These are phyloP conservation scores for Oryzias melastigma DNA, from an alignment of 2,113 vertebrate genomes.

Conservation along the genomic window DNA sequence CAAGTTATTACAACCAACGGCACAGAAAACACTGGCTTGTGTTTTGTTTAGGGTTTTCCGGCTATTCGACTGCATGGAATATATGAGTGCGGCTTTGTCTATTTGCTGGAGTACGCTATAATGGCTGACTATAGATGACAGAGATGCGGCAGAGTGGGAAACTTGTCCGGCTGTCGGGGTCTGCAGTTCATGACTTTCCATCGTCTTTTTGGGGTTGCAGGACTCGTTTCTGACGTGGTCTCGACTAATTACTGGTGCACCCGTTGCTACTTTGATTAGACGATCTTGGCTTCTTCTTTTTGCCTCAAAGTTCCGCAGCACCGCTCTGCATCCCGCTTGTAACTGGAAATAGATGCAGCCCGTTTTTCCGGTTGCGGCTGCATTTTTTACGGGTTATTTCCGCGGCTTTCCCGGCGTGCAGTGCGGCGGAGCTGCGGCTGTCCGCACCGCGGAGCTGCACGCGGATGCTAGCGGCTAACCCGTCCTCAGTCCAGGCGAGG, in stretches of 20 bases:
- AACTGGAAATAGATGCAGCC: too few species aligned
- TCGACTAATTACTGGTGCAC: neutral
- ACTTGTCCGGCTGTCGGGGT: conserved; percentile 4
- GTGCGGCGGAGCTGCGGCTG: conserved; percentile 40
- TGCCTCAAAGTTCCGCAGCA: neutral
- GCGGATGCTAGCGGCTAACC: conserved; percentile 9
- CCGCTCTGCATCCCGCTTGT: neutral
- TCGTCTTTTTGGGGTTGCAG: conserved; percentile 25
- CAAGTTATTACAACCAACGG: too few species aligned
- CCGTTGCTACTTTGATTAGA: neutral
- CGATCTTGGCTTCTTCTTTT: neutral
- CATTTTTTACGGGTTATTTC: conserved; percentile 47
- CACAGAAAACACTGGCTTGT: too few species aligned
- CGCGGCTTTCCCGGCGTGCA: conserved; percentile 57
- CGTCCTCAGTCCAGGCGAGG: neutral
- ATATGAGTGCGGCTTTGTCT: conserved; percentile 45
- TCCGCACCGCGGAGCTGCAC: conserved; percentile 3
- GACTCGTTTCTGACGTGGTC: neutral
- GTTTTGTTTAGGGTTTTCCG: neutral
- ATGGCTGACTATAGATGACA: conserved; percentile 63
- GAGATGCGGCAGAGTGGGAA: conserved; percentile 17
- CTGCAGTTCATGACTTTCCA: conserved; percentile 19
- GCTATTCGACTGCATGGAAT: neutral
- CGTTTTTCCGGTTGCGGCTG: neutral
- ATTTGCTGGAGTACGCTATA: conserved; percentile 57